Evolutionary conservation across 2,797 vertebrate genomes (phyloP).

Genomic region (Smutsia temminckii): DNA sequence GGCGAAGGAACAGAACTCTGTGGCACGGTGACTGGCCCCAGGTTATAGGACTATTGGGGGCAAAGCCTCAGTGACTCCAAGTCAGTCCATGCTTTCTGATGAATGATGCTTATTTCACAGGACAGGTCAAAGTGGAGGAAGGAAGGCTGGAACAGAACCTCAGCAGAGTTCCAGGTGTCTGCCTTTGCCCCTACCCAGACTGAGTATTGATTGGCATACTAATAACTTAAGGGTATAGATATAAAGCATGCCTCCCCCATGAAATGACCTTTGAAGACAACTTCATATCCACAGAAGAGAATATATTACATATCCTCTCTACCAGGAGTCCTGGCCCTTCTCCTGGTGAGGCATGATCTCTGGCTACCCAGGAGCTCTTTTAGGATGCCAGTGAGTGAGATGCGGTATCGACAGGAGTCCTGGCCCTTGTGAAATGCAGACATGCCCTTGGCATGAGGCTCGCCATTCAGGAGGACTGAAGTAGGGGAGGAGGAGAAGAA

Average conservation of each 20-base stretch:
- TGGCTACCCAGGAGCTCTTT: not conserved
- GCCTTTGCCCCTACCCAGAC: not conserved
- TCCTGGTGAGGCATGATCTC: not conserved
- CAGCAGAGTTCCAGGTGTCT: not conserved
- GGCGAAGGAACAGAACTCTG: not conserved
- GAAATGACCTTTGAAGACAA: not conserved
- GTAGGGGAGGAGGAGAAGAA: no score
- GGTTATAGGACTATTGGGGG: not conserved
- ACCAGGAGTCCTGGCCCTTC: not conserved
- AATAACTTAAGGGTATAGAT: not conserved
- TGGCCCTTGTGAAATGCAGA: not conserved
- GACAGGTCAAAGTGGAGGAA: not conserved
- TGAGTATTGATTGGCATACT: not conserved
- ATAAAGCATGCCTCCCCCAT: not conserved
- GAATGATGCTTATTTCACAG: fast-evolving
- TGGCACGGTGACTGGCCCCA: not conserved
- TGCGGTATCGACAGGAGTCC: not conserved
- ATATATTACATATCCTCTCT: not conserved
- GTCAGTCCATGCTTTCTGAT: not conserved
- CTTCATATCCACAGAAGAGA: not conserved
- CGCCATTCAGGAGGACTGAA: fast-evolving
- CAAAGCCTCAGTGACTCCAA: not conserved
- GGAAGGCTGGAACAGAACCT: not conserved
- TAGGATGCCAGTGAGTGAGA: not conserved
- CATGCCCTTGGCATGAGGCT: not conserved